Base-by-base conservation (phyloP, 2,888 invertebrate species). In the Buathra laborator region DNA sequence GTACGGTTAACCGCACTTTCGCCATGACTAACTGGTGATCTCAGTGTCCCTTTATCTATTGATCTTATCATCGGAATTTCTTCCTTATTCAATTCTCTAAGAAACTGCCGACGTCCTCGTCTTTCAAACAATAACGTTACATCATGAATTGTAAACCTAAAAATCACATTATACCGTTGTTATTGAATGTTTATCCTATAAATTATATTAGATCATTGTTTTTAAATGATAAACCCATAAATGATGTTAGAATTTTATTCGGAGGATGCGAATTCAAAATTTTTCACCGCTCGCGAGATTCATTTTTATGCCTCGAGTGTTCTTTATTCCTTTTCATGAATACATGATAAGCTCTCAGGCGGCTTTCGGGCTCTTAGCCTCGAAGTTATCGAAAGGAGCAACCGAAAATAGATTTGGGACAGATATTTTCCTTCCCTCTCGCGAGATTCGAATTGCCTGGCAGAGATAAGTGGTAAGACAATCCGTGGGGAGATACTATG, bases 11-110 rank as follows among this genome's bases (percentile, higher is more conserved):
- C 77, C 46, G 48, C 24, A 44, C 68, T 53, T 37, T 24, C 43
- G 24, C 10, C 56, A 32, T n/a, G 62, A 14, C 16, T 66, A 66
- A 37, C 70, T 71, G 51, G 62, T 46, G 24, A 16, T 46, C 56
- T 56, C 46, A 77, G 72, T 72, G 43, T 72, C 46, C 44, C 32
- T 75, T 71, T 62, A 51, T 37, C 44, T 71, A 82, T 77, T 64
- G 71, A 82, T 71, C 70, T 37, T 14, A 44, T 14, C 16, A 32
- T 71, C 14, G 3, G 37, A 32, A 4, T 59, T 29, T 59, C 29
- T 24, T n/a, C 59, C 32, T 29, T 7, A 29, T 14, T 59, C 24
- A 10, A 14, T 59, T 59, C 29, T 59, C 14, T 5, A 6, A 14
- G 14, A 29, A 14, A 59, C 0, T 2, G 24, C 32, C 29, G 0